Evolutionary conservation across 2,888 invertebrate genomes (phyloP), one percentile per base, ranked within the genome.

Genomic region (Leptopterna dolabrata): DNA sequence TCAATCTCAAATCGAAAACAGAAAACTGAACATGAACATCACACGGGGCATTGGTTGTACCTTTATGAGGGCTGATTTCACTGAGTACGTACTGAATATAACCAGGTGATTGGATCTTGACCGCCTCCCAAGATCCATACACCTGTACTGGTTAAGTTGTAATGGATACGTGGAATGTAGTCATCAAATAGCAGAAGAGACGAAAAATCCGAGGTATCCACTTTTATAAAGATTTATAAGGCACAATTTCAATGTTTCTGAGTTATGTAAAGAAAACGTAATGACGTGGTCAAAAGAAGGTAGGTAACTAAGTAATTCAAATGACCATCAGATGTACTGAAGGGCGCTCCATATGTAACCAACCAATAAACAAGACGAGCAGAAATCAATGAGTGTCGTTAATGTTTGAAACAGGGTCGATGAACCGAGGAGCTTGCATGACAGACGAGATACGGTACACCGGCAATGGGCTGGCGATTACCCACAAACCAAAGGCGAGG

Each of bases 391-490:
- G 24, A 63, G 63, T 63, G 63, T 63, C 63, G 24, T 63, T 63
- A 63, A 63, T 63, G 63, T 41, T 78, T 76, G 63, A 82, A 29
- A 55, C 86, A 89, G 88, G 88, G 71, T 89, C 88, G 51, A 89
- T 89, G 86, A 87, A 86, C 55, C 81, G 88, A 83, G 88, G 88
- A 83, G 88, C 86, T 76, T 89, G 88, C 55, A 51, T 88, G 27
- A 86, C 87, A 71, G 97, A 97, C 91, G 96, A 97, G 90, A 93
- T 96, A 91, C 94, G 96, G 89, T 95, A 95, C 89, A 95, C 96
- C 91, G 96, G 96, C 89, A 94, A 95, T 89, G 78, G 76, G 14
- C 11, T 70, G n/a, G 24, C 76, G 29, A 78, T 80, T 41, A 24
- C 78, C n/a, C 95, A 96, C 92, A 88, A 90, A 86, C 76, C 89